Base-by-base conservation (phyloP, 2,113 vertebrate species). In the Pterocles gutturalis region DNA sequence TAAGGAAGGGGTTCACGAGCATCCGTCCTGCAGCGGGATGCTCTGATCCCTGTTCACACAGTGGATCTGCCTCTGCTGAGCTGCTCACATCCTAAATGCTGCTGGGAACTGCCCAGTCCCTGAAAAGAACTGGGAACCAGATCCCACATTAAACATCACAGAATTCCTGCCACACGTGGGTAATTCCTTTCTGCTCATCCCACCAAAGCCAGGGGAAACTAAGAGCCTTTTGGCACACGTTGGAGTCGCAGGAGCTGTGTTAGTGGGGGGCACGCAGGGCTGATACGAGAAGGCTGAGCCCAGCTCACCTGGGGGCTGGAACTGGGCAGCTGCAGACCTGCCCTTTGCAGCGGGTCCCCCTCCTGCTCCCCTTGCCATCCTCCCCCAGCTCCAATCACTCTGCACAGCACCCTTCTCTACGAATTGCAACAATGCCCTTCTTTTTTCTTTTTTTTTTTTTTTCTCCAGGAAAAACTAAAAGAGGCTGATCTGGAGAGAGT, bases 21-120 rank as follows among this genome's bases (percentile, higher is more conserved):
- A 69, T 2, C 60, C 22, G 2, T 14, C 28, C 62, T 54, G 57
- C 65, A 82, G 57, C 62, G 77, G 25, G 76, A 57, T 17, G 24
- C 15, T 86, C 54, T 77, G 29, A 19, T 16, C 55, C 34, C 53
- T 54, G 6, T 22, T 46, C 15, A 0, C 0, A 9, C 10, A 17
- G 15, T 31, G 19, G 20, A 28, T 29, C 73, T 48, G 36, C 48
- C 79, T 22, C 70, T 62, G 28, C 53, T 51, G 66, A 51, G 6
- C 18, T 12, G 21, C n/a, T 82, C 4, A 0, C 3, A 9, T 8
- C 75, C 62, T 67, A 41, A 75, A 58, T 1, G 19, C 26, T 14
- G 22, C 36, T 41, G 31, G 62, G 43, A 79, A n/a, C 25, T 14
- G 4, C 31, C 8, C 41, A 41, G 67, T 17, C 58, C 41, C 55